Base-by-base conservation (phyloP, 2,797 vertebrate species). In the Hapalemur alaotrensis region DNA sequence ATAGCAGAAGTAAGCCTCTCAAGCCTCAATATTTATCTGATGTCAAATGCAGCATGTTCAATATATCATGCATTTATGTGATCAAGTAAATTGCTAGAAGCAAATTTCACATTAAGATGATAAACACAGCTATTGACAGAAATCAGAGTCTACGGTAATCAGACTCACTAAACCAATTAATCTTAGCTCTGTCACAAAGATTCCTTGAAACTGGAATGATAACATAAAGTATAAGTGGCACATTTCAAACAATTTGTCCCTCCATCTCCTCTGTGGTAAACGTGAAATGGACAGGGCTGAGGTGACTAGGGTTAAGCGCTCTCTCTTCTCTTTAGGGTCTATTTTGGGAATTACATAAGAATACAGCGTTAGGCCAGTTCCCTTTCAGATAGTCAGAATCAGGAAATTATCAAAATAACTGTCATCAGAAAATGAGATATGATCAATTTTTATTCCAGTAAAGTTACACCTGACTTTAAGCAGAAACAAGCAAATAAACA, bases 61-160 rank as follows among this genome's bases (percentile, higher is more conserved):
- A 82, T 7, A 1, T 25, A 92, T 96, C 95, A 76, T 73, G 54
- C 25, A 46, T 96, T 95, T 91, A 94, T 2, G 10, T 65, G 83
- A 98, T 89, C 93, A 96, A 92, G 86, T 76, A 97, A 95, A 95
- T 76, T 86, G 82, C 95, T 93, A 89, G 88, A 97, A 97, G 61
- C 80, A 94, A 96, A 97, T 95, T 92, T 97, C 92, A 81, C 97
- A 96, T 97, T 89, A 93, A 97, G 87, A 97, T 80, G 95, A 96
- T 95, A 96, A 57, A 96, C 59, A 59, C 0, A 17, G 73, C 93
- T 96, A 97, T 69, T 92, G 96, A 97, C 88, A 91, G 65, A 92
- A 76, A 97, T 97, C 78, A 96, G 95, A 73, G 81, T 82, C 92
- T 97, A 89, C 2, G 59, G 84, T 93, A 97, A 72, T 97, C 95